A percentile compares a stretch with the other conserved stretches of the same genome.
phyloP scores from a whole-genome alignment of 2,113 vertebrate species.

The Amphiprion ocellaris region DNA sequence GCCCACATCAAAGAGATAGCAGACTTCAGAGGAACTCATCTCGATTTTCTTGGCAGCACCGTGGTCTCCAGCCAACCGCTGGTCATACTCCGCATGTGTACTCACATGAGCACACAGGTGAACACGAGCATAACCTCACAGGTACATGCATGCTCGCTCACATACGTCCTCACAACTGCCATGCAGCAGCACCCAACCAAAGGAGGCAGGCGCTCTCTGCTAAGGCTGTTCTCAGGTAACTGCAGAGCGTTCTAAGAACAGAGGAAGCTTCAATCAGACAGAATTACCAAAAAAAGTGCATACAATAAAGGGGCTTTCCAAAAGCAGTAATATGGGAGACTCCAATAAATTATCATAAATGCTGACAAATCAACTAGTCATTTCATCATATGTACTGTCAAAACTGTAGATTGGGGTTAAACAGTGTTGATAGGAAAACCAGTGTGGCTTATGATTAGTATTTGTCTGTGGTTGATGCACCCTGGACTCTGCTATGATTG shows the following conservation, averaged over 20 bases:
- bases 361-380: constrained; percentile 24
- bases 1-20: constrained; percentile 67
- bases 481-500: constrained; percentile 1
- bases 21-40: constrained; percentile 63
- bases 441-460: constrained; percentile 10
- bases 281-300: constrained; percentile 13
- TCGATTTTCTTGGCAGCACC: constrained; percentile 54
- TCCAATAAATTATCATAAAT: constrained; percentile 21
- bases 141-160: not conserved
- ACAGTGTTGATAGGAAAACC: not conserved
- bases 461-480: constrained; percentile 8
- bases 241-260: constrained; percentile 67
- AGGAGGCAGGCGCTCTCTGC: constrained; percentile 18
- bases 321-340: constrained; percentile 17
- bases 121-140: not conserved
- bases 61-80: constrained; percentile 24
- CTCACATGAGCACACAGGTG: constrained; percentile 21
- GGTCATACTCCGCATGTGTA: constrained; percentile 35
- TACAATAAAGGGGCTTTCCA: constrained; percentile 67
- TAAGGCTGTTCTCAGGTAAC: constrained; percentile 18
- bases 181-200: constrained; percentile 5
- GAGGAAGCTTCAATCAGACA: constrained; percentile 58
- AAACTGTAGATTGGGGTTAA: constrained; percentile 11
- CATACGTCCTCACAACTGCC: not conserved
- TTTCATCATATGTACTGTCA: constrained; percentile 19